Conservation (phyloP, 2,113 vertebrate genomes). For the Sprattus sprattus region DNA sequence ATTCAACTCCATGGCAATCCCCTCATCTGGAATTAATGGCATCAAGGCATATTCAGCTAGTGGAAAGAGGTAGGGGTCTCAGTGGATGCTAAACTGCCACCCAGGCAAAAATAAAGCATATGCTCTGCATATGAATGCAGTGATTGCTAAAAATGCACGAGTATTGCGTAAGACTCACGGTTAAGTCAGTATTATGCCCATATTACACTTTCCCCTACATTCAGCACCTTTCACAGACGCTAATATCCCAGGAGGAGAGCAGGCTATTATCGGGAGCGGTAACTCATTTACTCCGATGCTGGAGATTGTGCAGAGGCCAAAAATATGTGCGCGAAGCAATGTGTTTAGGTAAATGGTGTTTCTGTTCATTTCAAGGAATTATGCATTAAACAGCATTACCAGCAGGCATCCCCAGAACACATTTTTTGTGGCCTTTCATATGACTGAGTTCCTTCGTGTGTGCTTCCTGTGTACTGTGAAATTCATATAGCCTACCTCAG, state of each 20-base stretch:
- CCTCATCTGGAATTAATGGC: constrained; percentile 71
- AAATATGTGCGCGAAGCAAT: constrained; percentile 57
- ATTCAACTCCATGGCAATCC: constrained; percentile 69
- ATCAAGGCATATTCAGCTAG: constrained; percentile 53
- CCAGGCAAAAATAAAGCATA: constrained; percentile 57
- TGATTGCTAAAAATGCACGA: constrained; percentile 56
- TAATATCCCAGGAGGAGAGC: constrained; percentile 55
- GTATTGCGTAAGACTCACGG: constrained; percentile 53
- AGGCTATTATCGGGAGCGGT: constrained; percentile 58
- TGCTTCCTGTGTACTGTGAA: neutral
- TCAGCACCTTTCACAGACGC: constrained; percentile 68
- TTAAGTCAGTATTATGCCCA: constrained; percentile 47
- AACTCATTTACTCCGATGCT: constrained; percentile 61
- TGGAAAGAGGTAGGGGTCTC: constrained; percentile 46
- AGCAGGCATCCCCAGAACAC: neutral
- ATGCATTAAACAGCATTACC: neutral
- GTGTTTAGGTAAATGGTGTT: constrained; percentile 13
- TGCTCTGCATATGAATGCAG: constrained; percentile 59
- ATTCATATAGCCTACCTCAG: neutral
- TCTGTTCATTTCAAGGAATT: neutral
- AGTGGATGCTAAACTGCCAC: constrained; percentile 60
- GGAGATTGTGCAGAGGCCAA: constrained; percentile 49
- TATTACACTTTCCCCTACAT: constrained; percentile 57
- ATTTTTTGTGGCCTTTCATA: neutral
- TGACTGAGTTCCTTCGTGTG: neutral